Evolutionary conservation across 2,888 invertebrate genomes (phyloP).

Genomic region (Embidobia sp.): DNA sequence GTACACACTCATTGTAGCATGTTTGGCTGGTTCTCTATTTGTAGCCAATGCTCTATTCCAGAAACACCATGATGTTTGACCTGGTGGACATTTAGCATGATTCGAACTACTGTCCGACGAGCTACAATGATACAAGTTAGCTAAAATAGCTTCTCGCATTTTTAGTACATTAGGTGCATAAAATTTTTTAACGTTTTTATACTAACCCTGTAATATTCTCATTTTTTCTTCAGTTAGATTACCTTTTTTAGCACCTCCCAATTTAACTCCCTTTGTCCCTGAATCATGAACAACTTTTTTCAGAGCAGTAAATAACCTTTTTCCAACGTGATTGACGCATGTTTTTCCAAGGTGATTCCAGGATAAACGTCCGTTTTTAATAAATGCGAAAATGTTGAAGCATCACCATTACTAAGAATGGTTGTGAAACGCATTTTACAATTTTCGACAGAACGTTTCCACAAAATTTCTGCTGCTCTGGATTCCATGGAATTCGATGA

Average conservation of each 20-base stretch:
- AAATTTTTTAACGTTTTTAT: constrained; percentile 44
- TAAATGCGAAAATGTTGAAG: constrained; percentile 1
- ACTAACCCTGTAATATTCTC: constrained; percentile 13
- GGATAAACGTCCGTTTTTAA: neutral
- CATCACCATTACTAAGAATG: neutral
- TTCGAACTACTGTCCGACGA: constrained; percentile 5
- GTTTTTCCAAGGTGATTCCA: neutral
- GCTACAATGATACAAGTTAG: constrained; percentile 14
- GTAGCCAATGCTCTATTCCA: constrained; percentile 8
- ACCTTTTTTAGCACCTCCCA: constrained; percentile 15
- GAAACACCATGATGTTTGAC: constrained; percentile 14
- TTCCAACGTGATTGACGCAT: neutral
- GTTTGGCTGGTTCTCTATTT: neutral
- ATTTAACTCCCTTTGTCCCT: neutral
- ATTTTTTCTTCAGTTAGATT: constrained; percentile 25
- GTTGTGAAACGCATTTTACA: neutral
- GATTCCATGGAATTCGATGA: constrained; percentile 1
- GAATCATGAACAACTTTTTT: constrained; percentile 11
- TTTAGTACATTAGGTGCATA: constrained; percentile 26
- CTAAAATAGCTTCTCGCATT: constrained; percentile 5
- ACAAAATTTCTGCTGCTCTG: constrained; percentile 1
- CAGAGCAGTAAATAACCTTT: constrained; percentile 7
- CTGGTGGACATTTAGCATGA: neutral
- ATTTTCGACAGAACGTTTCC: neutral
- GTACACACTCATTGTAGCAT: too few species aligned